Evolutionary conservation across 2,113 vertebrate genomes (phyloP).

Genomic region (Melanerpes formicivorus): DNA sequence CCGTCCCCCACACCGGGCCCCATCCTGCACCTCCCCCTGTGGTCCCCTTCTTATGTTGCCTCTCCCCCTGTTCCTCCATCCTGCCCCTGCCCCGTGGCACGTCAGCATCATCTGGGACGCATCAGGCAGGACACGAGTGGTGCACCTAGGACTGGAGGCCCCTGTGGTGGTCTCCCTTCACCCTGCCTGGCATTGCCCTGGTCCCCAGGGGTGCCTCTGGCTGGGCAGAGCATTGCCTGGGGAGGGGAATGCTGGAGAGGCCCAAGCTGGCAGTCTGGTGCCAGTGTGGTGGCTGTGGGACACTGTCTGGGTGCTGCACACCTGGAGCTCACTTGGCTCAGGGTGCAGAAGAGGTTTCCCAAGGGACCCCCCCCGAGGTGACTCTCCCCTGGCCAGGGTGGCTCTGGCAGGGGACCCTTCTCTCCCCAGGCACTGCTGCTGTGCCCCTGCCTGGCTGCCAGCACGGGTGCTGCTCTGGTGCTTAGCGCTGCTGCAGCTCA

Average conservation of each 20-base stretch:
- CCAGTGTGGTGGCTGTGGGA: background rate
- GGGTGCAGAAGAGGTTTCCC: background rate
- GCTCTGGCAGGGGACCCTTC: background rate
- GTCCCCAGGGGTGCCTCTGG: background rate
- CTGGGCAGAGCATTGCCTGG: background rate
- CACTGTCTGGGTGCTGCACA: background rate
- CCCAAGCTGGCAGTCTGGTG: rapidly evolving
- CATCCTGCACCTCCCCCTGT: background rate
- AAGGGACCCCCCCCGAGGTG: rapidly evolving
- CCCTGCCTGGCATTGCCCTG: background rate
- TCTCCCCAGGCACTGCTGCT: background rate
- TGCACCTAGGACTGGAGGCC: background rate
- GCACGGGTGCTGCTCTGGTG: background rate
- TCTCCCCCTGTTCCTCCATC: background rate
- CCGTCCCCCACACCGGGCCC: background rate
- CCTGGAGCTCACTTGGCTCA: background rate
- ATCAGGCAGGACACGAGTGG: background rate
- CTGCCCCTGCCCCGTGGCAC: background rate
- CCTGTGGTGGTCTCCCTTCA: background rate
- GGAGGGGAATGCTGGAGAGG: background rate
- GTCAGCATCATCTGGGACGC: constrained; percentile 38
- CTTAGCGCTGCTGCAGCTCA: background rate
- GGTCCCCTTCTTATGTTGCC: too few relatives aligned
- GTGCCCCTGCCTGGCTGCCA: background rate
- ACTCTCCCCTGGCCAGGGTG: background rate